phyloP scores from a whole-genome alignment of 2,888 invertebrate genomes.

The Cyrtodaria siliqua region DNA sequence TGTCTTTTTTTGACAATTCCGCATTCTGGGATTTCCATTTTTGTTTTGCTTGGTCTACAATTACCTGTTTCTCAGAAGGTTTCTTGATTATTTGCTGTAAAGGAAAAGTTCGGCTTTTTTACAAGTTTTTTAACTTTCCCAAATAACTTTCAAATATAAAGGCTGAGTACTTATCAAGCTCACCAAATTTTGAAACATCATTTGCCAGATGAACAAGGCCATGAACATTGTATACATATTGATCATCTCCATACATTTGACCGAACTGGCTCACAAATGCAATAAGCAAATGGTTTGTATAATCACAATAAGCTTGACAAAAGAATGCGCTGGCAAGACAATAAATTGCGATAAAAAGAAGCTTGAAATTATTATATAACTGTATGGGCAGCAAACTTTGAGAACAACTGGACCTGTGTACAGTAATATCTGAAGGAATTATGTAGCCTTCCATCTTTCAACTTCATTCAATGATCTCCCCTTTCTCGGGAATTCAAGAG shows the following conservation, averaged over 20 bases:
- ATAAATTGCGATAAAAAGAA: conserved; percentile 59
- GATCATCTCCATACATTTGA: conserved; percentile 78
- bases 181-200: conserved; percentile 69
- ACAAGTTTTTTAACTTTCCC: too few species aligned
- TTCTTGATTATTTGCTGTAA: conserved; percentile 53
- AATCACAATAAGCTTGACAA: conserved; percentile 56
- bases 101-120: conserved; percentile 43
- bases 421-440: conserved; percentile 72
- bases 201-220: conserved; percentile 80
- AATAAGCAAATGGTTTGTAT: conserved; percentile 19
- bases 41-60: too few species aligned
- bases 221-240: conserved; percentile 83
- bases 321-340: conserved; percentile 49
- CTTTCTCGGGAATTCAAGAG: conserved; percentile 74
- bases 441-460: conserved; percentile 78
- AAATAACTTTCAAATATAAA: conserved; percentile 85
- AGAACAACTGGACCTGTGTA: conserved; percentile 73
- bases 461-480: conserved; percentile 70
- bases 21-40: too few species aligned
- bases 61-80: conserved; percentile 33
- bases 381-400: too few species aligned
- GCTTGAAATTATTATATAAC: conserved; percentile 55
- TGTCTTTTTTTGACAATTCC: too few species aligned
- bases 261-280: conserved; percentile 59
- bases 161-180: conserved; percentile 77